Percentiles rank a stretch among this genome's conserved stretches.
Evolutionary conservation across 1,140 invertebrate genomes (phyloP).

Genomic region (Saccostrea cuccullata): DNA sequence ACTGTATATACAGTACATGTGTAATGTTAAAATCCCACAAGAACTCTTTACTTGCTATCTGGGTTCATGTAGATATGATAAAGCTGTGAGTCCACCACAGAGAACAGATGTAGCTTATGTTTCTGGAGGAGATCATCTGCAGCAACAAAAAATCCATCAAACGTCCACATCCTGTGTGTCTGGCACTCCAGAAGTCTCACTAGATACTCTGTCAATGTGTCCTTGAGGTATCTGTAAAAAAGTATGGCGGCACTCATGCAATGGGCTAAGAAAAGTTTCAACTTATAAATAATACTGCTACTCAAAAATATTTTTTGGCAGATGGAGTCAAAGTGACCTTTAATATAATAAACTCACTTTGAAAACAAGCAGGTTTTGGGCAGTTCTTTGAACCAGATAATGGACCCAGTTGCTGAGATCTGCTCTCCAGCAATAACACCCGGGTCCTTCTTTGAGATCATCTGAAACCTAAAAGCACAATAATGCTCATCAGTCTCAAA

Average conservation of each 20-base stretch:
- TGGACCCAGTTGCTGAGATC: constrained; percentile 91
- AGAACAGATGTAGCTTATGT: constrained; percentile 50
- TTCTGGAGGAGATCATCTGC: constrained; percentile 82
- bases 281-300: too few species aligned
- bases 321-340: too few species aligned
- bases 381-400: constrained; percentile 92
- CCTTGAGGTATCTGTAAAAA: constrained; percentile 55
- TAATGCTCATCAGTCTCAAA: neutral
- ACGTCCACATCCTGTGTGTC: constrained; percentile 92
- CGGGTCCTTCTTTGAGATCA: constrained; percentile 88
- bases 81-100: constrained; percentile 25
- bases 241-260: neutral
- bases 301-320: too few species aligned
- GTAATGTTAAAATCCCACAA: too few species aligned
- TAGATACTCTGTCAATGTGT: constrained; percentile 51
- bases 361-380: constrained; percentile 92
- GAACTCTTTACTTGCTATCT: constrained; percentile 36
- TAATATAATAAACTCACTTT: constrained; percentile 70
- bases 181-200: constrained; percentile 85
- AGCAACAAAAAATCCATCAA: constrained; percentile 94
- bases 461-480: constrained; percentile 72
- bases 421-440: constrained; percentile 96
- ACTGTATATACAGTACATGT: too few species aligned
- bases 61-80: constrained; percentile 44
- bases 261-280: neutral